Percentiles rank a stretch among this genome's conserved stretches.
Evolutionary conservation across 2,797 vertebrate species (phyloP).

Genomic region (Clangula hyemalis): DNA sequence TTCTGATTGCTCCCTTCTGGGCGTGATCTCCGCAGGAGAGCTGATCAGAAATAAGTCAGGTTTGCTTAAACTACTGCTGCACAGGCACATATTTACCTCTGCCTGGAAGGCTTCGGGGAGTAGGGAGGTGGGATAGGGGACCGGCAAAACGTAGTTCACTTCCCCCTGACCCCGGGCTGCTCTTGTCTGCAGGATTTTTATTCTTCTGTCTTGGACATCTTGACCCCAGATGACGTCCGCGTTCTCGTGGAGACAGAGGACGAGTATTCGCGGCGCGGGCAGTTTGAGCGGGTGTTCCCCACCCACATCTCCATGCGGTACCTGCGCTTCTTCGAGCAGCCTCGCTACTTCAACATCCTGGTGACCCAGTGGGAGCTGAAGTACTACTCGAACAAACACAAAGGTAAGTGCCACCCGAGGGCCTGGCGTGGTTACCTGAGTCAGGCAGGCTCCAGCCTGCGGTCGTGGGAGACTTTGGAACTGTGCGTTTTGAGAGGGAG

Average conservation of each 20-base stretch:
- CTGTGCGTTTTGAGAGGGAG: not conserved
- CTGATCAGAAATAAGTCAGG: not conserved
- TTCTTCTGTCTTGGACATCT: constrained; percentile 86
- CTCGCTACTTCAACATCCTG: constrained; percentile 93
- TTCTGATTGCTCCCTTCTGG: not conserved
- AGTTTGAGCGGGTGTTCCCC: constrained; percentile 93
- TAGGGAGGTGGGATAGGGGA: not conserved
- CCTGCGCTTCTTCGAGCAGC: constrained; percentile 92
- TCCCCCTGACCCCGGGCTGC: not conserved
- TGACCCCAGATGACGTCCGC: constrained; percentile 91
- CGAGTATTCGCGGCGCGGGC: constrained; percentile 87
- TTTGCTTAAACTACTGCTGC: not conserved
- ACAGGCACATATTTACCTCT: not conserved
- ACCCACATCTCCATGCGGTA: constrained; percentile 86
- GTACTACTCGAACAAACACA: constrained; percentile 83
- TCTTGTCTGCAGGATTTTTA: constrained; percentile 84
- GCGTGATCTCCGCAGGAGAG: not conserved
- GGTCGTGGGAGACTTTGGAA: not conserved
- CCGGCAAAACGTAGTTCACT: fast-evolving
- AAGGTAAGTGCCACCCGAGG: constrained; percentile 76
- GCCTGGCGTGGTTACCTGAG: not conserved
- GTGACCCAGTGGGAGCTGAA: constrained; percentile 94
- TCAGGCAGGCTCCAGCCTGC: not conserved
- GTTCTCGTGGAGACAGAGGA: constrained; percentile 90
- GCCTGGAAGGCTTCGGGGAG: not conserved